Percentiles rank a stretch among this genome's conserved stretches.
phyloP scores from a whole-genome alignment of 37 sponge, comb jelly and placozoan species.

The Tethya wilhelma region DNA sequence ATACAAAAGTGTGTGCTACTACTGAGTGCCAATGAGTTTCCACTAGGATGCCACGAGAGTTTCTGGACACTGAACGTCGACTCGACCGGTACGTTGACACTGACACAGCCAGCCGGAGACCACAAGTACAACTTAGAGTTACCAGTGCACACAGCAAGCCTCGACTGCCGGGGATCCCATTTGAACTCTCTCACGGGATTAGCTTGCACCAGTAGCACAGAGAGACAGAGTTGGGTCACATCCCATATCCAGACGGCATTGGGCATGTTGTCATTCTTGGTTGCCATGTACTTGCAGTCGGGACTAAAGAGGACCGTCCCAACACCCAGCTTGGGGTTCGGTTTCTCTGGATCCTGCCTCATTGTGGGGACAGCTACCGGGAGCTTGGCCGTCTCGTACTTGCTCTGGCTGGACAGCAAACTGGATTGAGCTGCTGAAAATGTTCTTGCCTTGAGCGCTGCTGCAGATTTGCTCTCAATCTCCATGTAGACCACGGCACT shows the following conservation, averaged over 20 bases:
- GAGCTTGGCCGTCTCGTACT: constrained; percentile 58
- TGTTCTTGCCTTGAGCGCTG: not conserved
- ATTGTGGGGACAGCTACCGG: constrained; percentile 55
- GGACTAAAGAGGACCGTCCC: constrained; percentile 75
- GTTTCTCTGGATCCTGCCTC: constrained; percentile 90
- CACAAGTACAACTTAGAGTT: constrained; percentile 83
- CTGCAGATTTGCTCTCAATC: constrained; percentile 44
- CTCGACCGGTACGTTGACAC: constrained; percentile 71
- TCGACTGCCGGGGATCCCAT: constrained; percentile 90
- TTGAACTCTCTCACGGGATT: constrained; percentile 57
- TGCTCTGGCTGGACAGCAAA: constrained; percentile 47
- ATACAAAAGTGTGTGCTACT: constrained; percentile 86
- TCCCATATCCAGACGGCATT: constrained; percentile 94
- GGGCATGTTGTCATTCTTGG: constrained; percentile 94
- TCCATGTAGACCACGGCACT: constrained; percentile 70
- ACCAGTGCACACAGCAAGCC: constrained; percentile 88
- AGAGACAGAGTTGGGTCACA: constrained; percentile 59
- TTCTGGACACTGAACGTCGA: constrained; percentile 54
- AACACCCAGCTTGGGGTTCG: constrained; percentile 88
- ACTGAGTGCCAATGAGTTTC: constrained; percentile 70
- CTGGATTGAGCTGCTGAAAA: not conserved
- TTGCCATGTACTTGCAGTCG: constrained; percentile 87
- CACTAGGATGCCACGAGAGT: constrained; percentile 86
- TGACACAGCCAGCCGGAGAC: constrained; percentile 88
- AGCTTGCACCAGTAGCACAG: constrained; percentile 70